These are phyloP conservation scores for Oligia latruncula DNA, from an alignment of 2,888 invertebrate species.

Conservation along the genomic window DNA sequence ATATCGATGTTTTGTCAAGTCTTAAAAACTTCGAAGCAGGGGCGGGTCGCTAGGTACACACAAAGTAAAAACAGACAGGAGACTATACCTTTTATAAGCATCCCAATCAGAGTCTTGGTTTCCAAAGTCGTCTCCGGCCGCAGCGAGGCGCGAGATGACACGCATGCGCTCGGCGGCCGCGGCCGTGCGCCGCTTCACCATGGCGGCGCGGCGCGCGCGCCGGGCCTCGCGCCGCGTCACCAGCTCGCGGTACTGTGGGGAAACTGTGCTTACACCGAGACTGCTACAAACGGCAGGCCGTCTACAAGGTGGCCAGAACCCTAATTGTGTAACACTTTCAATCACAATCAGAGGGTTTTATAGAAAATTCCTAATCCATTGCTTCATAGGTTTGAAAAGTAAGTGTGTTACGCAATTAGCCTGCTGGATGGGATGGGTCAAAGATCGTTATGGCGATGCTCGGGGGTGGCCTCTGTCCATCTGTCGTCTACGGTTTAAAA, in stretches of 20 bases:
- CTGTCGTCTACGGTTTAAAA: neutral
- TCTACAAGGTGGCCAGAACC: neutral
- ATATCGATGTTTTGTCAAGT: neutral
- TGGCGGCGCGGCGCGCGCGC: slow-evolving; percentile 95
- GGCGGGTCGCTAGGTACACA: neutral
- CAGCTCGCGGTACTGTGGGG: slow-evolving; percentile 92
- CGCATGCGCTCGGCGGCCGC: slow-evolving; percentile 99
- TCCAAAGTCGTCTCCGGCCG: slow-evolving; percentile 95
- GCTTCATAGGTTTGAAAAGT: neutral
- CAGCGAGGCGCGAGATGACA: slow-evolving; percentile 96
- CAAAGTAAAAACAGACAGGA: neutral
- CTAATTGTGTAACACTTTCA: neutral
- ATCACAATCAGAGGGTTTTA: neutral
- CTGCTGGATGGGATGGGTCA: neutral
- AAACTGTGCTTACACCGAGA: neutral
- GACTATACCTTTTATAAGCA: slow-evolving; percentile 95
- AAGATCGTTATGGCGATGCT: neutral
- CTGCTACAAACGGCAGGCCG: neutral
- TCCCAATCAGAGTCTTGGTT: slow-evolving; percentile 99
- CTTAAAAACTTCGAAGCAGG: neutral
- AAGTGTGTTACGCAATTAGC: neutral
- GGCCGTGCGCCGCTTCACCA: slow-evolving; percentile 96
- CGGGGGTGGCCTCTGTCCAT: neutral
- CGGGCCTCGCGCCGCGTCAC: slow-evolving; percentile 93
- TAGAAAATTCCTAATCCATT: neutral